A percentile compares a stretch with the other conserved stretches of the same genome.
These are phyloP conservation scores for Petromus typicus DNA, from an alignment of 2,113 vertebrate genomes.

Conservation along the genomic window DNA sequence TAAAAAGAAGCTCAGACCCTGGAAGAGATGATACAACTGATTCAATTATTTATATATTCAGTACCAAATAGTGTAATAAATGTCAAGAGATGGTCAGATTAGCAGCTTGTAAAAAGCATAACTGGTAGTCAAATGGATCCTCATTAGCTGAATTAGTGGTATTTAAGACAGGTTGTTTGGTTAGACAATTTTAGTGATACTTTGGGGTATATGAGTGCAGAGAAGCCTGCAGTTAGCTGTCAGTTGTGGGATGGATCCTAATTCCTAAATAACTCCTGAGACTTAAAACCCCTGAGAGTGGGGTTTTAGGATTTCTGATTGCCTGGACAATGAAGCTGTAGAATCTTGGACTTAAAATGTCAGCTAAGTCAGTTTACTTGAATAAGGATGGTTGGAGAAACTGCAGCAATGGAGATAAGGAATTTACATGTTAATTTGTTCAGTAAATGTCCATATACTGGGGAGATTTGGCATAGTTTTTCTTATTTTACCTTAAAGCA, in stretches of 20 bases:
- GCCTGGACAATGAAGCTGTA: neutral
- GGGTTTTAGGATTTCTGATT: slow-evolving; percentile 25
- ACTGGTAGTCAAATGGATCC: neutral
- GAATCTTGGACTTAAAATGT: neutral
- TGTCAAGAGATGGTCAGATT: slow-evolving; percentile 7
- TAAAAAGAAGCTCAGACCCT: neutral
- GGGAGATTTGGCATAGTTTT: neutral
- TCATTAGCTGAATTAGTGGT: neutral
- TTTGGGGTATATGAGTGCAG: neutral
- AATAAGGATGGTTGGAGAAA: neutral
- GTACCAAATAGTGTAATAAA: neutral
- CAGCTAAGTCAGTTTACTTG: neutral
- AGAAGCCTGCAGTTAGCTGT: neutral
- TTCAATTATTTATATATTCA: neutral
- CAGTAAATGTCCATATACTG: neutral
- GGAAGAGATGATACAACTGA: neutral
- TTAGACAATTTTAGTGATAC: neutral
- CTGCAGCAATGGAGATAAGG: neutral
- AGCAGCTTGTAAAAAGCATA: neutral
- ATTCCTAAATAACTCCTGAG: neutral
- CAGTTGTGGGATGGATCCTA: neutral
- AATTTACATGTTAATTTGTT: neutral
- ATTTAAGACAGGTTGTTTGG: neutral
- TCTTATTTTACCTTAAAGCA: slow-evolving; percentile 20
- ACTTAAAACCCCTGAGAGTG: neutral